Evolutionary conservation across 2,888 invertebrate species (phyloP), one percentile per base, ranked within the genome.

Genomic region (Lycia hirtaria): DNA sequence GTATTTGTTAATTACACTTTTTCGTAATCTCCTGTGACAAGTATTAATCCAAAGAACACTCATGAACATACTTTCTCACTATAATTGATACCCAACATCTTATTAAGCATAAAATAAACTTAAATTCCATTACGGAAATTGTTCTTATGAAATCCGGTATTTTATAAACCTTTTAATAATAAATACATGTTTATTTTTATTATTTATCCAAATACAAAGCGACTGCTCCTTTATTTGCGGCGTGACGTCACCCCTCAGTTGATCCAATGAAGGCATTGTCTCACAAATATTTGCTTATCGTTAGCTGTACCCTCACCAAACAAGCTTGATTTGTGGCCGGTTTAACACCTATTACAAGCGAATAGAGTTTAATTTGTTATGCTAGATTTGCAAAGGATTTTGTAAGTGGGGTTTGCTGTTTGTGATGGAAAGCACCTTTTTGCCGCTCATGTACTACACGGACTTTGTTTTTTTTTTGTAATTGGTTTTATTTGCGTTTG

Each of bases 241-340:
- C 70, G 64, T 74, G 69, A 68, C 72, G 63, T 72, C 71, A 67
- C 72, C 67, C 77, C 81, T 77, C 72, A 75, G 71, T 80, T 82
- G 82, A 75, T 79, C 71, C 72, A 80, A 78, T 76, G 77, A 77
- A 60, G 68, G 63, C 78, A 73, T 76, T 75, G 76, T 76, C 72
- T 64, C 45, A 37, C 80, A 85, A 87, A 88, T 81, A 81, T 88
- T 87, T 86, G 81, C 67, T 65, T 72, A 73, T 87, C 81, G 83
- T 86, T 87, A 84, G 76, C 74, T 56, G 52, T 60, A 40, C 61
- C 61, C 50, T 63, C 30, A 38, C 37, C 57, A 33, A 12, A 44
- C 57, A 40, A 47, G 22, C 37, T 30, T 32, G 10, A 26, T 48
- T 52, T 49, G 38, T 50, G 60, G 60, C 55, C 55, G 56, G 50